Evolutionary conservation across 2,888 invertebrate genomes (phyloP).

Genomic region (Odontocerum albicorne): DNA sequence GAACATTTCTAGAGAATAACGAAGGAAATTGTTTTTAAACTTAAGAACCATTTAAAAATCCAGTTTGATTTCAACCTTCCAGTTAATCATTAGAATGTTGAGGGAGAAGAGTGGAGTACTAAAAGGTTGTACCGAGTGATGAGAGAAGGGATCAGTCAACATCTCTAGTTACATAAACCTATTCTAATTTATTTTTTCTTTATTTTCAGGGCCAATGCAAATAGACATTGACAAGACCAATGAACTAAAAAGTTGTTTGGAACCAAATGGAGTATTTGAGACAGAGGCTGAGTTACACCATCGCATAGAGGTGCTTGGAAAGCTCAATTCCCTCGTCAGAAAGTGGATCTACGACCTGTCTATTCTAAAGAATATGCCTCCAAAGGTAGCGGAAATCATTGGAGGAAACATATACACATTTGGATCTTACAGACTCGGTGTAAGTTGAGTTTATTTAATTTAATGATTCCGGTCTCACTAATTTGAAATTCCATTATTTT

Average conservation of each 20-base stretch:
- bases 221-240: slow-evolving; percentile 73
- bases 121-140: too few species aligned
- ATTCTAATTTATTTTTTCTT: too few species aligned
- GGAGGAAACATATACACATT: slow-evolving; percentile 99
- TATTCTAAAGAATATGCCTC: slow-evolving; percentile 88
- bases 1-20: too few species aligned
- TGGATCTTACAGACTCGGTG: slow-evolving; percentile 94
- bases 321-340: slow-evolving; percentile 87
- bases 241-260: slow-evolving; percentile 76
- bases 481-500: too few species aligned
- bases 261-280: slow-evolving; percentile 88
- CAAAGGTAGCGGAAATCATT: slow-evolving; percentile 83
- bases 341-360: slow-evolving; percentile 94
- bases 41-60: too few species aligned
- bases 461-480: too few species aligned
- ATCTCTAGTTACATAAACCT: too few species aligned
- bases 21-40: too few species aligned
- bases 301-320: slow-evolving; percentile 80
- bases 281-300: slow-evolving; percentile 88
- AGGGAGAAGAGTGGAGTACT: too few species aligned
- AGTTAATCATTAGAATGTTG: too few species aligned
- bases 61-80: too few species aligned
- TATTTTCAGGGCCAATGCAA: slow-evolving; percentile 70
- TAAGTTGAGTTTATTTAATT: slow-evolving; percentile 45
- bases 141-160: too few species aligned